Conservation (phyloP, 2,888 invertebrate genomes). For the Myopa tessellatipennis region DNA sequence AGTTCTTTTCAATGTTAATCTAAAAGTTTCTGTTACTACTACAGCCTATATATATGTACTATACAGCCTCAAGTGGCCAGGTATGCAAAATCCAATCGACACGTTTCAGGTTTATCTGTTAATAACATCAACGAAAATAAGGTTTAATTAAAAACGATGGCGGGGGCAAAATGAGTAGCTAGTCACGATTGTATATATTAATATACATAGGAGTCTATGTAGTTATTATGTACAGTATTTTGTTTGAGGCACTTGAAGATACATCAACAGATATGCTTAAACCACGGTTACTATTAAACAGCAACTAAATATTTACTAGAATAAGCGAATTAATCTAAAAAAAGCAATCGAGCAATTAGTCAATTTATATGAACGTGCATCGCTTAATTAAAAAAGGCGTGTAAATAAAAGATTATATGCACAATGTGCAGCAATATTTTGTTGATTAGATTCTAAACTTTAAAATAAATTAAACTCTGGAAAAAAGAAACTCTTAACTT, state of each 20-base stretch:
- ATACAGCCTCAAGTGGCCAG: not conserved
- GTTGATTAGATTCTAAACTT: too few relatives aligned
- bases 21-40: not conserved
- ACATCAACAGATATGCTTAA: not conserved
- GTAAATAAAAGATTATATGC: too few relatives aligned
- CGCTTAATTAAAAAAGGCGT: too few relatives aligned
- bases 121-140: slow-evolving; percentile 20
- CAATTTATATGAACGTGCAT: too few relatives aligned
- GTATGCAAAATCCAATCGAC: slow-evolving; percentile 14
- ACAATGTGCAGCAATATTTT: too few relatives aligned
- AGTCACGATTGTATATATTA: not conserved
- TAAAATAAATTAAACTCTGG: too few relatives aligned
- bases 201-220: not conserved
- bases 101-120: slow-evolving; percentile 1
- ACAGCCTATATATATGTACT: too few relatives aligned
- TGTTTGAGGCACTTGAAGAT: not conserved
- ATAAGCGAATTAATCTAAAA: not conserved
- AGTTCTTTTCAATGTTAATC: not conserved
- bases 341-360: not conserved
- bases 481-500: too few relatives aligned
- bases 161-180: not conserved
- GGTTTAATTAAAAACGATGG: slow-evolving; percentile 19
- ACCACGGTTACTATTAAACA: not conserved
- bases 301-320: not conserved
- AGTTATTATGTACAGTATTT: not conserved